phyloP scores from a whole-genome alignment of 2,888 invertebrate species.

The Noctua janthe region DNA sequence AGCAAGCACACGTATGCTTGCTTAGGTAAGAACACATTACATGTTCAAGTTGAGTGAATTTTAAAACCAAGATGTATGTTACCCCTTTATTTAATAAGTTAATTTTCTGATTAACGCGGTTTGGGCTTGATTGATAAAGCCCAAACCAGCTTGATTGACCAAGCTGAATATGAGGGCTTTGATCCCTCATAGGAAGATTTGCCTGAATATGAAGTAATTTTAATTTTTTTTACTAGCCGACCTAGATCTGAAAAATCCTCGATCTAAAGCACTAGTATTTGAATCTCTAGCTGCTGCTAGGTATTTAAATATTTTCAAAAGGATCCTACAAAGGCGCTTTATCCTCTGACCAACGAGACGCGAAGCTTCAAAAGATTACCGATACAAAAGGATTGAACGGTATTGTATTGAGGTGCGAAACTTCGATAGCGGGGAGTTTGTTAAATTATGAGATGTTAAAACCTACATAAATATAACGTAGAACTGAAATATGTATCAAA shows the following conservation, averaged over 20 bases:
- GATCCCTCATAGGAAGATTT: not conserved
- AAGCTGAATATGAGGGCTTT: not conserved
- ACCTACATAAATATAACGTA: not conserved
- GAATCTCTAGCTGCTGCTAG: not conserved
- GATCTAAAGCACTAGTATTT: not conserved
- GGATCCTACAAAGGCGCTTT: slow-evolving; percentile 37
- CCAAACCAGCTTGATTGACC: not conserved
- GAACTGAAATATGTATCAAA: slow-evolving; percentile 6
- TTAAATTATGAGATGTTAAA: slow-evolving; percentile 26
- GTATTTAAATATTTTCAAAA: slow-evolving; percentile 43
- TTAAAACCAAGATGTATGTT: no score
- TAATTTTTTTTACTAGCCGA: no score
- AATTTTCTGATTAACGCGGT: not conserved
- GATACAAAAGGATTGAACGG: slow-evolving; percentile 49
- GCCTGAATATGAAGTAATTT: not conserved
- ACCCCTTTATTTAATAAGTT: not conserved
- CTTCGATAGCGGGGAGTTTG: slow-evolving; percentile 5
- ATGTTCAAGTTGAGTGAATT: not conserved
- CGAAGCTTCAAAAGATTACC: slow-evolving; percentile 53
- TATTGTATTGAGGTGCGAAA: slow-evolving; percentile 34
- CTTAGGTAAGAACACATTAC: no score
- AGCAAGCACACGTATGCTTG: no score
- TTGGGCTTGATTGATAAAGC: no score
- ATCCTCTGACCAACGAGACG: slow-evolving; percentile 54
- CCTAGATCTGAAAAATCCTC: not conserved